Evolutionary conservation across 2,113 vertebrate species (phyloP).

Genomic region (Copsychus sechellarum): DNA sequence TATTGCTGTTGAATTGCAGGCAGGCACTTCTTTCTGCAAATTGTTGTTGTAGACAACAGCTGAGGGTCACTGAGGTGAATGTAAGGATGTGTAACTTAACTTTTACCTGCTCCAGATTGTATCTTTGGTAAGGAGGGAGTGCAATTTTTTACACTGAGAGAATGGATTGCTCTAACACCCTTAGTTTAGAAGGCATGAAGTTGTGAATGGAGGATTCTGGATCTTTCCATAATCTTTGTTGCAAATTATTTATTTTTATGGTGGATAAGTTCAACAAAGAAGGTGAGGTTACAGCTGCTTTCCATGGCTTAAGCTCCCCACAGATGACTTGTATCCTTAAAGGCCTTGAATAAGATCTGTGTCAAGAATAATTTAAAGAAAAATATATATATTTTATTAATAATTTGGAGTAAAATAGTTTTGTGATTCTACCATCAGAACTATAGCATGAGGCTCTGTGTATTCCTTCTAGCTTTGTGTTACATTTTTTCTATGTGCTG

Average conservation of each 20-base stretch:
- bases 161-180: not conserved
- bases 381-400: no score
- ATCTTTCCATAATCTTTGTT: not conserved
- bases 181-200: not conserved
- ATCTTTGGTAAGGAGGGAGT: not conserved
- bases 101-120: not conserved
- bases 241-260: not conserved
- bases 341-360: not conserved
- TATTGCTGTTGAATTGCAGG: not conserved
- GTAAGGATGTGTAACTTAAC: not conserved
- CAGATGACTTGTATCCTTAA: not conserved
- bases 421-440: not conserved
- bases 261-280: not conserved
- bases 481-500: not conserved
- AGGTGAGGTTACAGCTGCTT: not conserved
- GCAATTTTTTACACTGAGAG: not conserved
- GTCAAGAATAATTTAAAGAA: not conserved
- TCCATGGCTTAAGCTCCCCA: not conserved
- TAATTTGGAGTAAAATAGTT: not conserved
- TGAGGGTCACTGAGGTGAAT: not conserved
- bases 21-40: conserved; percentile 8
- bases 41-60: conserved; percentile 1
- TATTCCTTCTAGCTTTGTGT: not conserved
- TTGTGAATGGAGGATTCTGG: not conserved
- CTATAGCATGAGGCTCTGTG: not conserved